phyloP scores from a whole-genome alignment of 2,113 vertebrate species.

The Thalassoma bifasciatum region DNA sequence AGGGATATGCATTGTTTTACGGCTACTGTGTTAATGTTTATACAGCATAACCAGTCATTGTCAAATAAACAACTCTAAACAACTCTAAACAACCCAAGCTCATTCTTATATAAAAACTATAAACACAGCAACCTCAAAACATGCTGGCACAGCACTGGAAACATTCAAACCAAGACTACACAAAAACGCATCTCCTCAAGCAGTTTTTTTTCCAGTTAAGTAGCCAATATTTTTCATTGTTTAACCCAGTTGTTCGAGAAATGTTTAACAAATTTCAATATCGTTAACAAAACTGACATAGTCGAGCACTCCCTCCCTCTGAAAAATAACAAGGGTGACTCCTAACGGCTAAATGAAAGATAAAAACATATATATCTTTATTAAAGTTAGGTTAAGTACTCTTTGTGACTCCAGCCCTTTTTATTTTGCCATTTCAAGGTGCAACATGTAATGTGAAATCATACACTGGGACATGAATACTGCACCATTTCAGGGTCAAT shows the following conservation, averaged over 20 bases:
- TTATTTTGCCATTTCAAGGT: no score
- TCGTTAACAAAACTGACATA: neutral
- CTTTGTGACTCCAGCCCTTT: no score
- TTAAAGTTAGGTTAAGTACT: no score
- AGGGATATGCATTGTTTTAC: neutral
- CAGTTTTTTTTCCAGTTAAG: neutral
- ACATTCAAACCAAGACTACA: conserved; percentile 17
- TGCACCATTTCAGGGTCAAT: no score
- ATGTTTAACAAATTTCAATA: neutral
- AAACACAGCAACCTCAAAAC: conserved; percentile 65
- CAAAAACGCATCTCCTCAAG: conserved; percentile 6
- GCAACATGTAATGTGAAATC: no score
- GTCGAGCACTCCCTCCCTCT: neutral
- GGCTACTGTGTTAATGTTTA: neutral
- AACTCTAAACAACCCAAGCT: neutral
- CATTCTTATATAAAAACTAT: neutral
- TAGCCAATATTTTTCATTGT: neutral
- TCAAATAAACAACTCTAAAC: neutral
- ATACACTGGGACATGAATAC: no score
- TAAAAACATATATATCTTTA: no score
- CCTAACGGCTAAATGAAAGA: no score
- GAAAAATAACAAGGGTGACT: neutral
- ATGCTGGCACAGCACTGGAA: conserved; percentile 49
- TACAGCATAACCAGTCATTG: neutral
- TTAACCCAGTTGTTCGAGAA: neutral